Evolutionary conservation across 2,888 invertebrate species (phyloP), one percentile per base, ranked within the genome.

Genomic region (Acrocyrtus sp.): DNA sequence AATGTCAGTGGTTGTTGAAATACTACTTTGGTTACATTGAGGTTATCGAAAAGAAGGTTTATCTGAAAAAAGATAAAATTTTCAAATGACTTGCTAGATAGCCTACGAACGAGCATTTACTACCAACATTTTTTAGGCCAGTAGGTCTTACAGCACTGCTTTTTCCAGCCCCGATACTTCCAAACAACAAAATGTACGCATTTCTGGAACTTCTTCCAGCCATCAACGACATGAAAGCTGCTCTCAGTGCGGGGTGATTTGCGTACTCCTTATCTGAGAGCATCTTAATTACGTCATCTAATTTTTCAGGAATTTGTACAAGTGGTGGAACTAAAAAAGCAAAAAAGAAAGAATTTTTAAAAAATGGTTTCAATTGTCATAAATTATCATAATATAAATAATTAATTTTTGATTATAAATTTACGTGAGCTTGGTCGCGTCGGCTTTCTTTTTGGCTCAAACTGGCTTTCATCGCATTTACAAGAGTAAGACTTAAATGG

Each of bases 161-260:
- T 62, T 75, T 75, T 53, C 75, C 75, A 24, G 70, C 34, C 26
- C 75, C 75, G 0, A 67, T 67, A 3, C 56, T 17, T 51, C 75
- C 75, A n/a, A 75, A 1, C 1, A 62, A 5, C 1, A 75, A n/a
- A 24, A 75, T 72, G 41, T 75, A 75, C 1, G 62, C 70, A 47
- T 70, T 75, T 19, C 21, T 72, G 1, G 75, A 39, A 50, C 70
- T 75, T 21, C 75, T 17, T 19, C 27, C 27, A 3, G 17, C 19
- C 17, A 39, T 53, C 0, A 62, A 2, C 6, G 75, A 72, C 12
- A 21, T 27, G 19, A 67, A 45, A 2, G 67, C 75, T 6, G 57
- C 51, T 2, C 19, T 2, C 12, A 75, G 29, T 1, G 57, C 75
- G 0, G 53, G 39, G 41, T 75, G 70, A n/a, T 41, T 62, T n/a